A percentile compares a stretch with the other conserved stretches of the same genome.
These are phyloP conservation scores for Calliopsis andreniformis DNA, from an alignment of 1,140 invertebrate genomes.

Conservation along the genomic window DNA sequence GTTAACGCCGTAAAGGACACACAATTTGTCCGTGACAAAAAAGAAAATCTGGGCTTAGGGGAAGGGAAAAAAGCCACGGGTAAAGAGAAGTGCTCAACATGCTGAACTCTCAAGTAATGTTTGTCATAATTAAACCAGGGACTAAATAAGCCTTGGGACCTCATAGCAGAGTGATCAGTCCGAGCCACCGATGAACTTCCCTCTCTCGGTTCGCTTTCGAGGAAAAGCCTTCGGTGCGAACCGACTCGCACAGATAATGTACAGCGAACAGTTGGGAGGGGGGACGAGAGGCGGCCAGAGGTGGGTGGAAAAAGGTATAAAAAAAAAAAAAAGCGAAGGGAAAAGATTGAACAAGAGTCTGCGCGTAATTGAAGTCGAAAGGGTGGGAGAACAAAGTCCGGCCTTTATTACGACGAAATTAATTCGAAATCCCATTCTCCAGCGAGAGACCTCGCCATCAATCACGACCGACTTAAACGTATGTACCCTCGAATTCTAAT, in stretches of 20 bases:
- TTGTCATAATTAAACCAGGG: slow-evolving; percentile 44
- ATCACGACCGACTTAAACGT: slow-evolving; percentile 38
- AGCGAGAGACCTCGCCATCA: neutral
- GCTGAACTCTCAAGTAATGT: slow-evolving; percentile 34
- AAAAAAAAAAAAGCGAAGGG: neutral
- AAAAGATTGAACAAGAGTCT: neutral
- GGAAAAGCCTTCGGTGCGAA: slow-evolving; percentile 7
- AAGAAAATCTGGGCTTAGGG: slow-evolving; percentile 27
- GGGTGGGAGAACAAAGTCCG: neutral
- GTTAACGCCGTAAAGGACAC: slow-evolving; percentile 64
- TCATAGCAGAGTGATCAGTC: neutral
- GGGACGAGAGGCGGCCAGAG: neutral
- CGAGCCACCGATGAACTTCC: too few species aligned
- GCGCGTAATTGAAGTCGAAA: slow-evolving; percentile 14
- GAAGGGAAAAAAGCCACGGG: neutral
- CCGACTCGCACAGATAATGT: slow-evolving; percentile 3
- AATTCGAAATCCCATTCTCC: slow-evolving; percentile 28
- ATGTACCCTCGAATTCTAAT: slow-evolving; percentile 32
- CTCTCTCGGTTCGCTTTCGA: slow-evolving; percentile 8
- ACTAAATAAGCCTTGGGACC: slow-evolving; percentile 28
- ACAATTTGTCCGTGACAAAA: slow-evolving; percentile 59
- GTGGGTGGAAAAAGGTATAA: neutral
- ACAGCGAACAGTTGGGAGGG: neutral
- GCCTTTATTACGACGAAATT: slow-evolving; percentile 45
- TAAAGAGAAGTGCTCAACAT: slow-evolving; percentile 12